Evolutionary conservation across 37 sponge, comb jelly and placozoan species (phyloP), one percentile per base, ranked within the genome.

Genomic region (Beroe forskalii): DNA sequence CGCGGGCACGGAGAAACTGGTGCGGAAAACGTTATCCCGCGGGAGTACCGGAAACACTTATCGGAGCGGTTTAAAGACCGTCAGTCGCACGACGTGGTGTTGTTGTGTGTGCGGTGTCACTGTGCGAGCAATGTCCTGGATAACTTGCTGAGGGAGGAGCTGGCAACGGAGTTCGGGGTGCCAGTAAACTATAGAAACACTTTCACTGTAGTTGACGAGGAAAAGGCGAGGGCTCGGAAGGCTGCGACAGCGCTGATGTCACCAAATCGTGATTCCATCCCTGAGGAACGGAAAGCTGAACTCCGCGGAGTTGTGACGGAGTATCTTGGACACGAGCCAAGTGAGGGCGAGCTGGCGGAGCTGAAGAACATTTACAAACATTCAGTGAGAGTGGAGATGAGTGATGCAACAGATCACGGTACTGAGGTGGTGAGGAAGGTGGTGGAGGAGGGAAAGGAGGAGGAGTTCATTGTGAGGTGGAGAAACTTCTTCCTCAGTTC

Each of bases 11-110:
- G 90, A 92, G 14, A 62, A 91, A 60, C 93, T 91, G 42, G 90
- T 96, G 28, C 89, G 96, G 48, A 96, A 96, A 94, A 94, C 39
- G 89, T 96, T 20, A 76, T 96, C 14, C 96, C 96, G 25, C 91
- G 91, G 39, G 96, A 96, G 61, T 96, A 96, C 89, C 92, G 94
- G 75, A 93, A 76, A 67, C 90, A 86, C 66, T 93, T 95, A 61
- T 93, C 95, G 25, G 40, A 64, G 0, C 38, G 76, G 30, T 64
- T 72, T 72, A 95, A 95, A 91, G 93, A 93, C 8, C 92, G 93
- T 44, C 64, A 92, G 89, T 95, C 93, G n/a, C 95, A 95, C 80
- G 95, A 95, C 64, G 91, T 95, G 9, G 90, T 95, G 32, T 91
- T 95, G 60, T 60, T 95, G 76, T 95, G 95, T 90, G 90, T 91